phyloP scores from a whole-genome alignment of 1,140 invertebrate species.

The Elysia chlorotica region DNA sequence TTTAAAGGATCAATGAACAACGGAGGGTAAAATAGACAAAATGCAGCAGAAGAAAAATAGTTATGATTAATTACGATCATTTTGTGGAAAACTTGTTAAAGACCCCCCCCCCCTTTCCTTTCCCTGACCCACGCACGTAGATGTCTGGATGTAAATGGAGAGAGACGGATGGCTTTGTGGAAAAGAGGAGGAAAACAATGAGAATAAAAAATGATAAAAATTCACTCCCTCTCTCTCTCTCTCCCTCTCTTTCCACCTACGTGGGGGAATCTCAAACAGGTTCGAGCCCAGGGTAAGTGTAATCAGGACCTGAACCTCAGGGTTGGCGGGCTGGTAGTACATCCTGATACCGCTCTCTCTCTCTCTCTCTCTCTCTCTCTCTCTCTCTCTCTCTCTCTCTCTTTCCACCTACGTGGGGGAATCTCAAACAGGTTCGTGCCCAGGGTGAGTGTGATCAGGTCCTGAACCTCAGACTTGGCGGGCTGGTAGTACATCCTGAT shows the following conservation, averaged over 20 bases:
- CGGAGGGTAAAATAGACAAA: no score
- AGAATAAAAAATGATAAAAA: no score
- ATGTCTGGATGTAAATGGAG: no score
- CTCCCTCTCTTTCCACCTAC: background rate
- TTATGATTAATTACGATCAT: no score
- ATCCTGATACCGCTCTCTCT: conserved; percentile 3
- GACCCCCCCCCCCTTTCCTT: no score
- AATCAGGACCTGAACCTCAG: conserved; percentile 1
- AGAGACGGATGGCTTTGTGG: no score
- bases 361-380: background rate
- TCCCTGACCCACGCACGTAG: no score
- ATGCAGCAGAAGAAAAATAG: no score
- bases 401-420: background rate
- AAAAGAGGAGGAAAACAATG: no score
- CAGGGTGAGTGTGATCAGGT: background rate
- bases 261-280: background rate
- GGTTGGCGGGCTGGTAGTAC: conserved; percentile 1
- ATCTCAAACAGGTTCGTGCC: background rate
- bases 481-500: conserved; percentile 5
- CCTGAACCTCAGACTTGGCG: background rate
- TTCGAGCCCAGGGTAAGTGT: background rate
- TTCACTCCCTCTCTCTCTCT: background rate
- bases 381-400: background rate
- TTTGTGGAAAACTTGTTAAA: no score
- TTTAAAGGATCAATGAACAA: no score